Evolutionary conservation across 2,113 vertebrate genomes (phyloP).

Genomic region (Eulemur rufifrons): DNA sequence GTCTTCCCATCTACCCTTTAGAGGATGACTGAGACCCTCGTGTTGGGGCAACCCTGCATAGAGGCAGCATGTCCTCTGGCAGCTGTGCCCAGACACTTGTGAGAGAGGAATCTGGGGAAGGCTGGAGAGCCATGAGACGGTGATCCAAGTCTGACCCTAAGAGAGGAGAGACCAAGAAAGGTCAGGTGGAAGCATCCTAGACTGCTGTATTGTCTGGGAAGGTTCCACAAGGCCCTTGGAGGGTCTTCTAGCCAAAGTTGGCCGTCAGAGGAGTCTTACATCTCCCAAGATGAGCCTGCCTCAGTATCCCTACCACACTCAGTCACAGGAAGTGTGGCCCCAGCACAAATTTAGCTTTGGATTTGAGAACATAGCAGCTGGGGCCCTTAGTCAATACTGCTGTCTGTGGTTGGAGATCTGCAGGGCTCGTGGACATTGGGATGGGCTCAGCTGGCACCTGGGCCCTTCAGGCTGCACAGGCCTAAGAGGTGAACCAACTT

Average conservation of each 20-base stretch:
- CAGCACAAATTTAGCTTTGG: not conserved
- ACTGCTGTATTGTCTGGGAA: not conserved
- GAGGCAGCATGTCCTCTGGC: not conserved
- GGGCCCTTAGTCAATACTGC: not conserved
- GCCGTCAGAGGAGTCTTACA: accelerated
- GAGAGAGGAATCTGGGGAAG: not conserved
- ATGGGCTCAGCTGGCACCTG: not conserved
- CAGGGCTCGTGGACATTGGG: not conserved
- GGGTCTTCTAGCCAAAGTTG: not conserved
- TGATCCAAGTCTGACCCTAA: not conserved
- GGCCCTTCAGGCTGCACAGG: not conserved
- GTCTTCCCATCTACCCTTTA: not conserved
- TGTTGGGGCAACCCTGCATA: not conserved
- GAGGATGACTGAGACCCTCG: not conserved
- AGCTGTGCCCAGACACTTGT: not conserved
- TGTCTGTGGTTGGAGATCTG: not conserved
- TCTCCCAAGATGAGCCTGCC: not conserved
- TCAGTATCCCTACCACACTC: not conserved
- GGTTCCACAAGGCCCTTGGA: not conserved
- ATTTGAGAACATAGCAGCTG: not conserved
- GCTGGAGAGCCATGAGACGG: not conserved
- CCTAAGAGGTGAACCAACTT: not conserved
- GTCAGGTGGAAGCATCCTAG: not conserved
- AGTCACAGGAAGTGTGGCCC: not conserved
- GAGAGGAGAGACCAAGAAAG: not conserved